These are phyloP conservation scores for Poeciliopsis prolifica DNA, from an alignment of 2,113 vertebrate genomes.

Conservation along the genomic window DNA sequence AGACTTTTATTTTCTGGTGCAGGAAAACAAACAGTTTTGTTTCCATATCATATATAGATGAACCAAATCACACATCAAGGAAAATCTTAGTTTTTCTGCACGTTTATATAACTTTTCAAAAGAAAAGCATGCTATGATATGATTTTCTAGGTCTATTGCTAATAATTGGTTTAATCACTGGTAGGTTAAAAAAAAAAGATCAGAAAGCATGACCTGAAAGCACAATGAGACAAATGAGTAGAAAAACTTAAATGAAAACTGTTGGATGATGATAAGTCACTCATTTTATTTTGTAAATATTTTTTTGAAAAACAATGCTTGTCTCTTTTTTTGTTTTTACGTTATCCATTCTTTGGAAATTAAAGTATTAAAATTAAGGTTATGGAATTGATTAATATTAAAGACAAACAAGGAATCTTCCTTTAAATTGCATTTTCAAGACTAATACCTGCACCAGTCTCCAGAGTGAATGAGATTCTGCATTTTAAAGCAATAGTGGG, in stretches of 20 bases:
- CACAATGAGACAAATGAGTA: neutral
- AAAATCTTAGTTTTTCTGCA: neutral
- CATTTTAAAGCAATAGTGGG: neutral
- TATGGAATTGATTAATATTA: too few species aligned
- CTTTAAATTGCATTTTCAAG: too few species aligned
- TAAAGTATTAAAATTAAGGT: too few species aligned
- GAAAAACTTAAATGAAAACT: too few species aligned
- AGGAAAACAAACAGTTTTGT: neutral
- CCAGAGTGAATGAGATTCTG: neutral
- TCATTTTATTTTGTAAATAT: neutral
- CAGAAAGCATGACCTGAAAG: constrained; percentile 4
- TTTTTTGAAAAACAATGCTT: too few species aligned
- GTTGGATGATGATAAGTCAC: neutral
- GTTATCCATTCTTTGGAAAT: too few species aligned
- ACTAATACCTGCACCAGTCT: neutral
- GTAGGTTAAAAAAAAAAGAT: neutral
- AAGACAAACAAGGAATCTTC: too few species aligned
- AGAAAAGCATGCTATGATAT: neutral
- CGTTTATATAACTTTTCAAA: neutral
- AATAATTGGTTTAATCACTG: neutral
- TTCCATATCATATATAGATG: neutral
- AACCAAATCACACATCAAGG: neutral
- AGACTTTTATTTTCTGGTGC: neutral
- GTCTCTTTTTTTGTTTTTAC: too few species aligned
- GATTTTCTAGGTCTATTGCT: neutral